Conservation (phyloP, 2,797 vertebrate species). For the Bovichtus variegatus region DNA sequence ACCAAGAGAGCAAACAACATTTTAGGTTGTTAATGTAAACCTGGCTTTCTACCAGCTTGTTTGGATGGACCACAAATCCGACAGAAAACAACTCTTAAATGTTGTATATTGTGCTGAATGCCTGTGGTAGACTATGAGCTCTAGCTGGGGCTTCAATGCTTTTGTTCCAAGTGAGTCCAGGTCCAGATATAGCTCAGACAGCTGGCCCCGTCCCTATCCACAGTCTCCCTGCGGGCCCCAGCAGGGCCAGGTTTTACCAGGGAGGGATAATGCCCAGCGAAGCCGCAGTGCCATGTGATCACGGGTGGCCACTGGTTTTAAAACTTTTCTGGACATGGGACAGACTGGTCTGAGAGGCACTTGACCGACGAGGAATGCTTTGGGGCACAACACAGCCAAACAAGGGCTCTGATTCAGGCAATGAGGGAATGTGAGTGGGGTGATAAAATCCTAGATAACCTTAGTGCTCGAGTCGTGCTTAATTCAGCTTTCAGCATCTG, state of each 20-base stretch:
- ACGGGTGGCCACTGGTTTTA: conserved; percentile 53
- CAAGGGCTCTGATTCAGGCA: conserved; percentile 52
- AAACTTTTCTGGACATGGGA: conserved; percentile 60
- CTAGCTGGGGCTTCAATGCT: conserved; percentile 39
- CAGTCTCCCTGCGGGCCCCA: conserved; percentile 24
- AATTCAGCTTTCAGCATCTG: conserved; percentile 28
- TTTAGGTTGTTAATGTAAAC: conserved; percentile 25
- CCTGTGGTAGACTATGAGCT: conserved; percentile 32
- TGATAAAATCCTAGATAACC: conserved; percentile 54
- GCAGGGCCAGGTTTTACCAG: conserved; percentile 37
- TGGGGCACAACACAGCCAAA: conserved; percentile 59
- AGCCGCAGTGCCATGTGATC: conserved; percentile 36
- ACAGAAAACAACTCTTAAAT: conserved; percentile 47
- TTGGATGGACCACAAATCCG: conserved; percentile 43
- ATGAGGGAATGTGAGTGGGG: conserved; percentile 34
- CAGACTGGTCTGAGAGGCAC: conserved; percentile 66
- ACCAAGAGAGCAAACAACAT: conserved; percentile 36
- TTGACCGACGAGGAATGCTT: conserved; percentile 81
- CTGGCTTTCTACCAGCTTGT: conserved; percentile 21
- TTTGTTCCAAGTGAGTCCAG: conserved; percentile 54
- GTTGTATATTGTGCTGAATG: conserved; percentile 35
- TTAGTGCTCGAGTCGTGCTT: conserved; percentile 20
- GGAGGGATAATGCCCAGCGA: conserved; percentile 39
- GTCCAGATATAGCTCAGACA: conserved; percentile 72
- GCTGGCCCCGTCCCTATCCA: conserved; percentile 55